A percentile compares a stretch with the other conserved stretches of the same genome.
phyloP scores from a whole-genome alignment of 2,113 vertebrate species.

The Neotragus moschatus region DNA sequence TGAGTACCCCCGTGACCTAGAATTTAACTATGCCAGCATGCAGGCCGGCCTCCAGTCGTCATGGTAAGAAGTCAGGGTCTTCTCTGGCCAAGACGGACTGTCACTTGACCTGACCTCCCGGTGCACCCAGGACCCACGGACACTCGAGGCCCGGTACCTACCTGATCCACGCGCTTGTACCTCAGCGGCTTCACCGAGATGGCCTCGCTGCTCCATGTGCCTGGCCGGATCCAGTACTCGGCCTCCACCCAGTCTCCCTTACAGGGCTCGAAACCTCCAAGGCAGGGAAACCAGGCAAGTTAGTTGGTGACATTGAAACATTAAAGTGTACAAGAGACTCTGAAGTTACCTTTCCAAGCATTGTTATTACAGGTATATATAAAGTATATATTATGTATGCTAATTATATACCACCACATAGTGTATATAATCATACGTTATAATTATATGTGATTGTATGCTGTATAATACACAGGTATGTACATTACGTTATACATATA shows the following conservation, averaged over 20 bases:
- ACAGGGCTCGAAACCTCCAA: conserved; percentile 87
- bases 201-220: conserved; percentile 87
- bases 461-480: neutral
- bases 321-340: neutral
- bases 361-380: neutral
- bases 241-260: conserved; percentile 96
- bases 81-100: neutral
- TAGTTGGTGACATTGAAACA: neutral
- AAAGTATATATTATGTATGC: neutral
- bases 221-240: conserved; percentile 86
- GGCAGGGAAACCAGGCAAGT: neutral
- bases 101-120: neutral
- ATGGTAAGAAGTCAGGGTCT: neutral
- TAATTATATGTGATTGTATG: neutral
- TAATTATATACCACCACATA: neutral
- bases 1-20: rapidly evolving
- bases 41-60: rapidly evolving
- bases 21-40: rapidly evolving
- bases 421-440: neutral
- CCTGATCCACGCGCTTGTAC: conserved; percentile 88
- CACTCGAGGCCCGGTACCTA: conserved; percentile 36
- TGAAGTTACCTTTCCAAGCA: neutral
- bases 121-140: neutral
- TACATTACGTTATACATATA: neutral
- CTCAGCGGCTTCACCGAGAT: conserved; percentile 88